phyloP scores from a whole-genome alignment of 2,888 invertebrate genomes.

The Agriopis marginaria region DNA sequence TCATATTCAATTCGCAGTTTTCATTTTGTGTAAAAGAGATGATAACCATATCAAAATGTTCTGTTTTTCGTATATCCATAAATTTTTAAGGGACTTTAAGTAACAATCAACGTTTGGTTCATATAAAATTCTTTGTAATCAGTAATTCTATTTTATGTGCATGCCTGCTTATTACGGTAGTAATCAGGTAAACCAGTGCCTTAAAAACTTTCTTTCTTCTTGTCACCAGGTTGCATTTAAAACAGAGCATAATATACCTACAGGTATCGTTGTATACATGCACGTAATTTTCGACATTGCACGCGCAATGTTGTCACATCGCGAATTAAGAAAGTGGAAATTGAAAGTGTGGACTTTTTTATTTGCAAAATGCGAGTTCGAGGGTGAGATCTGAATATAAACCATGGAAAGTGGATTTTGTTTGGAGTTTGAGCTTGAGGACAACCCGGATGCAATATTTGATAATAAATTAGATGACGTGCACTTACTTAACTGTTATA shows the following conservation, averaged over 20 bases:
- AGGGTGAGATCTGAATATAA: conserved; percentile 60
- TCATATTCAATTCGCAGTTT: too few relatives aligned
- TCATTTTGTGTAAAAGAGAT: too few relatives aligned
- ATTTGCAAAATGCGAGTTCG: conserved; percentile 56
- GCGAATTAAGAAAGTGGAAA: conserved; percentile 66
- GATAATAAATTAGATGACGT: too few relatives aligned
- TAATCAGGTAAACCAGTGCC: too few relatives aligned
- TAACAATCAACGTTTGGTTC: too few relatives aligned
- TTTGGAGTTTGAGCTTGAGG: background rate
- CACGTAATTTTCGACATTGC: conserved; percentile 41
- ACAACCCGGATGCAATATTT: conserved; percentile 19
- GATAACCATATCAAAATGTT: too few relatives aligned
- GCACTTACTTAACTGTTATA: too few relatives aligned
- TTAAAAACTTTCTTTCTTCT: background rate
- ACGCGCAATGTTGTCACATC: conserved; percentile 65
- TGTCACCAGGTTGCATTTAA: background rate
- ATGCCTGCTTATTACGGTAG: too few relatives aligned
- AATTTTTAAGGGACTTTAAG: too few relatives aligned
- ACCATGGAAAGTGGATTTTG: conserved; percentile 44
- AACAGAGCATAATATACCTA: background rate
- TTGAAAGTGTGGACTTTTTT: conserved; percentile 65
- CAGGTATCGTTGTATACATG: background rate
- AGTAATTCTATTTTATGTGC: too few relatives aligned
- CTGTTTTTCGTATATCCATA: too few relatives aligned
- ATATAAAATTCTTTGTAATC: too few relatives aligned